A percentile compares a stretch with the other conserved stretches of the same genome.
Evolutionary conservation across 2,113 vertebrate genomes (phyloP).

Genomic region (Todiramphus chloris): DNA sequence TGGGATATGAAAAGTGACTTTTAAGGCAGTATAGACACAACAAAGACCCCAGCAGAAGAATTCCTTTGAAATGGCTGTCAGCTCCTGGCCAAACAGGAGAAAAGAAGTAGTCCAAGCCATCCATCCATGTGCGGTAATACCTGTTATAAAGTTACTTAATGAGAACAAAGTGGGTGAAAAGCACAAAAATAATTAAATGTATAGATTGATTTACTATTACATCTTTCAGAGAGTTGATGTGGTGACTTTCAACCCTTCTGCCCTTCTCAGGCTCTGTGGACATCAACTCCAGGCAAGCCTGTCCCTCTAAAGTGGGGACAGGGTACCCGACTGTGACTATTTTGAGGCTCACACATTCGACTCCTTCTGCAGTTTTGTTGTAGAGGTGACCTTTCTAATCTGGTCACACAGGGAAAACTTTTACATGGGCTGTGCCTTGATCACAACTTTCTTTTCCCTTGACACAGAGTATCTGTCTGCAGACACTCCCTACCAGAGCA

Average conservation of each 20-base stretch:
- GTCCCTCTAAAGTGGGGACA: not conserved
- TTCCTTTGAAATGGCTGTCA: not conserved
- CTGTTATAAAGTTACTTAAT: not conserved
- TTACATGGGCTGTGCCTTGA: not conserved
- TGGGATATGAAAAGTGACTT: conserved; percentile 21
- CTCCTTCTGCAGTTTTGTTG: not conserved
- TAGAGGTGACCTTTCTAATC: not conserved
- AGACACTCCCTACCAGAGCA: not conserved
- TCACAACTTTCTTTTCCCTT: not conserved
- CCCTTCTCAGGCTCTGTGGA: not conserved
- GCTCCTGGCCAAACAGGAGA: not conserved
- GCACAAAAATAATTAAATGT: not conserved
- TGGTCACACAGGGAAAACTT: not conserved
- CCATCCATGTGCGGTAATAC: accelerated
- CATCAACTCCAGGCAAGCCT: not conserved
- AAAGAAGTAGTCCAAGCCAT: not conserved
- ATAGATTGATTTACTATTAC: not conserved
- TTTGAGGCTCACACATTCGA: not conserved
- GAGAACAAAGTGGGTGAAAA: not conserved
- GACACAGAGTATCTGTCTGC: not conserved
- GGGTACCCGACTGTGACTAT: accelerated
- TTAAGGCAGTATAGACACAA: not conserved
- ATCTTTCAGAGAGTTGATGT: not conserved
- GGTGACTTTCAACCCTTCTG: not conserved
- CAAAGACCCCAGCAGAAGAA: not conserved